A percentile compares a stretch with the other conserved stretches of the same genome.
Conservation (phyloP, 2,113 vertebrate genomes). For the Nibea coibor region DNA sequence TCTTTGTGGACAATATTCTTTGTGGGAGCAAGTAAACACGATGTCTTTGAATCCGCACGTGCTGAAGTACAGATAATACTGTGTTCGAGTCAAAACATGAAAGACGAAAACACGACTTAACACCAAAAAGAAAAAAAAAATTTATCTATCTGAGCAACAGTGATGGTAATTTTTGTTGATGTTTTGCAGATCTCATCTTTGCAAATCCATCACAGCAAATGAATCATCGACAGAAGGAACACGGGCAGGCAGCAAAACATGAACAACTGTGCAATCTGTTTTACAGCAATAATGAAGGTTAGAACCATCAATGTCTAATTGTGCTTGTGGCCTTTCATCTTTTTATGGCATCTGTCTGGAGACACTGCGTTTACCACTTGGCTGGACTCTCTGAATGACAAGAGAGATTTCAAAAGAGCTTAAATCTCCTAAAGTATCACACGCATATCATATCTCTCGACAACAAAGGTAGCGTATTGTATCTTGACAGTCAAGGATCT, state of each 20-base stretch:
- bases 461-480: slow-evolving; percentile 52
- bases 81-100: not conserved
- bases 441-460: slow-evolving; percentile 53
- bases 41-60: slow-evolving; percentile 31
- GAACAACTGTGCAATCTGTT: slow-evolving; percentile 43
- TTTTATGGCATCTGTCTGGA: slow-evolving; percentile 23
- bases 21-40: slow-evolving; percentile 21
- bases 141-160: slow-evolving; percentile 12
- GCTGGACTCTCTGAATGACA: slow-evolving; percentile 45
- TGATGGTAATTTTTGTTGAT: slow-evolving; percentile 2
- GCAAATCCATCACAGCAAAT: slow-evolving; percentile 50
- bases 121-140: not conserved
- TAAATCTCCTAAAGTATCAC: slow-evolving; percentile 37
- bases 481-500: slow-evolving; percentile 59
- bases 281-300: slow-evolving; percentile 32
- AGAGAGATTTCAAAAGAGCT: slow-evolving; percentile 43
- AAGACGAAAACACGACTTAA: slow-evolving; percentile 17
- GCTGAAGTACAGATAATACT: slow-evolving; percentile 21
- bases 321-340: slow-evolving; percentile 36
- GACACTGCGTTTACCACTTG: slow-evolving; percentile 34
- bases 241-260: slow-evolving; percentile 32
- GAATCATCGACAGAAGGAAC: slow-evolving; percentile 54
- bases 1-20: slow-evolving; percentile 30
- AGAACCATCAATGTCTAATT: slow-evolving; percentile 46
- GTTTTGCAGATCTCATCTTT: slow-evolving; percentile 30